A percentile compares a stretch with the other conserved stretches of the same genome.
These are phyloP conservation scores for Leptopilina drosophilae DNA, from an alignment of 2,888 invertebrate genomes.

Conservation along the genomic window DNA sequence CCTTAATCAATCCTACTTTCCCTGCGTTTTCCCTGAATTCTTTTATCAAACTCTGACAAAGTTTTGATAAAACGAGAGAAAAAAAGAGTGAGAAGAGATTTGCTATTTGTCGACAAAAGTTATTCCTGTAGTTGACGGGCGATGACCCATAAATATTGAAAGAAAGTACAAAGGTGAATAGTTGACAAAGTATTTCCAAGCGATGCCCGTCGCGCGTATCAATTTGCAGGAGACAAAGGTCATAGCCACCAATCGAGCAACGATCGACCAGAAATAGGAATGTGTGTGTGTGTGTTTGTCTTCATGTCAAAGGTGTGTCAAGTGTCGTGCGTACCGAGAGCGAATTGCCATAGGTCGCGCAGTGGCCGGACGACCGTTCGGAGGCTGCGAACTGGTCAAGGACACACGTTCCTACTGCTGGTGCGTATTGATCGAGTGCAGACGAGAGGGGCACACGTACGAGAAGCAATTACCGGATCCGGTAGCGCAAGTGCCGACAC, in stretches of 20 bases:
- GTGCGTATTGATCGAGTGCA: conserved; percentile 73
- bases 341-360: conserved; percentile 59
- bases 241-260: background rate
- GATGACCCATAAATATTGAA: conserved; percentile 29
- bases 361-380: conserved; percentile 53
- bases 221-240: conserved; percentile 26
- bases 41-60: background rate
- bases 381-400: conserved; percentile 74
- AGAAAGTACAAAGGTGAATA: conserved; percentile 25
- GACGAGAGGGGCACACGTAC: conserved; percentile 57
- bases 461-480: conserved; percentile 48
- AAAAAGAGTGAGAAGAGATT: background rate
- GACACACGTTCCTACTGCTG: conserved; percentile 67
- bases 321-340: conserved; percentile 32
- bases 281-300: no score
- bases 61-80: background rate
- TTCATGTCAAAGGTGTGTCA: conserved; percentile 2
- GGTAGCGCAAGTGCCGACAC: conserved; percentile 48
- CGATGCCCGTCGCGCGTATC: background rate
- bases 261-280: background rate
- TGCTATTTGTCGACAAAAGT: background rate
- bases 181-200: background rate
- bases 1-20: no score
- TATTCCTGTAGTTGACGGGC: conserved; percentile 18
- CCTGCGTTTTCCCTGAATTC: no score